Evolutionary conservation across 53 echinoderm and acorn worm species (phyloP).

Genomic region (Holothuria leucospilota): DNA sequence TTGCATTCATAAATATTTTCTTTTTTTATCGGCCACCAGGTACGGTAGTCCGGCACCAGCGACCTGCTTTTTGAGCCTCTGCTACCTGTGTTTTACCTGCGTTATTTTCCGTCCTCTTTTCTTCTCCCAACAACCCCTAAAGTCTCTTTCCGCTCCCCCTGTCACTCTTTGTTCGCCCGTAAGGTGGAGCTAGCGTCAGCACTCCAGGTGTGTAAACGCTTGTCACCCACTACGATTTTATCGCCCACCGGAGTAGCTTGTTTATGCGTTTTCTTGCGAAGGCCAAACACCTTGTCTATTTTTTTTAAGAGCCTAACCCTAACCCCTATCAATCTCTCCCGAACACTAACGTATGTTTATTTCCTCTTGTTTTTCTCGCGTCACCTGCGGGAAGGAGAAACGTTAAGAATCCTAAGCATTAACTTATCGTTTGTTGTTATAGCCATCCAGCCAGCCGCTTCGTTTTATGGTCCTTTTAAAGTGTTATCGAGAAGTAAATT

Average conservation of each 20-base stretch:
- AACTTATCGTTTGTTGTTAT: slow-evolving; percentile 44
- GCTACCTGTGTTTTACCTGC: too few relatives aligned
- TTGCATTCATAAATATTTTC: too few relatives aligned
- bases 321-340: slow-evolving; percentile 39
- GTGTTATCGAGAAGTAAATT: slow-evolving; percentile 39
- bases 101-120: too few relatives aligned
- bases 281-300: slow-evolving; percentile 47
- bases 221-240: slow-evolving; percentile 45
- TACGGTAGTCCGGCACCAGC: too few relatives aligned
- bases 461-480: slow-evolving; percentile 39
- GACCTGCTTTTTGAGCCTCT: too few relatives aligned
- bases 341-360: slow-evolving; percentile 34
- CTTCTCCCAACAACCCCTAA: too few relatives aligned
- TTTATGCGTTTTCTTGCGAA: slow-evolving; percentile 38
- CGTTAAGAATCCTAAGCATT: slow-evolving; percentile 19
- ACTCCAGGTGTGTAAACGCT: slow-evolving; percentile 30
- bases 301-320: slow-evolving; percentile 32
- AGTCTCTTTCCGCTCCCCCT: too few relatives aligned
- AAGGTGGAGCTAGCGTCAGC: not conserved
- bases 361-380: slow-evolving; percentile 29
- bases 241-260: slow-evolving; percentile 44
- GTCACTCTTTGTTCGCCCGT: too few relatives aligned
- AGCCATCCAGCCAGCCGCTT: slow-evolving; percentile 27
- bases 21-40: too few relatives aligned
- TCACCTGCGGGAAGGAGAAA: slow-evolving; percentile 30